phyloP scores from a whole-genome alignment of 2,113 vertebrate genomes.

The Hemichromis elongatus region DNA sequence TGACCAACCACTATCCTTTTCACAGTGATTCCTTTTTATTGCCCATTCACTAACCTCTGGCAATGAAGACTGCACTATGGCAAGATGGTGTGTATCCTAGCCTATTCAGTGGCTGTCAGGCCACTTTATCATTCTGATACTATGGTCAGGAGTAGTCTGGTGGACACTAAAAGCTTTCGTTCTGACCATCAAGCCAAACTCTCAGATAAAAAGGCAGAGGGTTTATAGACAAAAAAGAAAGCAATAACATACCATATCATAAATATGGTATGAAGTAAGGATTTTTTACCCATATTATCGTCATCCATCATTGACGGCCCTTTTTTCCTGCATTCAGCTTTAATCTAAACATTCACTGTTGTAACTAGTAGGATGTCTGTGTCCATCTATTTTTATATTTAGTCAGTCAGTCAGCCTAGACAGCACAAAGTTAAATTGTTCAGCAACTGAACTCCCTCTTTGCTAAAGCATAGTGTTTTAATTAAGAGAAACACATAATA shows the following conservation, averaged over 20 bases:
- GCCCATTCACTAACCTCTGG: slow-evolving; percentile 46
- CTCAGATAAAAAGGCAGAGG: slow-evolving; percentile 18
- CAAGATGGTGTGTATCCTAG: slow-evolving; percentile 50
- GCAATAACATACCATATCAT: neutral
- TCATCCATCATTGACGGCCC: slow-evolving; percentile 33
- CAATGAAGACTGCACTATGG: slow-evolving; percentile 52
- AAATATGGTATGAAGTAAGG: neutral
- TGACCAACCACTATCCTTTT: slow-evolving; percentile 50
- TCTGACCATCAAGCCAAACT: slow-evolving; percentile 24
- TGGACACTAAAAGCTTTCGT: slow-evolving; percentile 9
- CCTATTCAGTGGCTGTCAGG: slow-evolving; percentile 47
- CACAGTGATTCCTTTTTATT: slow-evolving; percentile 46
- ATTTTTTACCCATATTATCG: slow-evolving; percentile 18
- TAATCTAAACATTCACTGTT: neutral
- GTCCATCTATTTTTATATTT: neutral
- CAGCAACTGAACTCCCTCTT: neutral
- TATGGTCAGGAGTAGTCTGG: slow-evolving; percentile 31
- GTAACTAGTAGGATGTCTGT: neutral
- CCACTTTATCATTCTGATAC: slow-evolving; percentile 60
- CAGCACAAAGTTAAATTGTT: neutral
- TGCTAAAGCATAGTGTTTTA: neutral
- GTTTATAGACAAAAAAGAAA: slow-evolving; percentile 23
- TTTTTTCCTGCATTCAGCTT: neutral
- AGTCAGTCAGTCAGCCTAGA: neutral
- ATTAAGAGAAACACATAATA: slow-evolving; percentile 9